phyloP scores from a whole-genome alignment of 1,140 invertebrate species.

The Pristionchus pacificus region DNA sequence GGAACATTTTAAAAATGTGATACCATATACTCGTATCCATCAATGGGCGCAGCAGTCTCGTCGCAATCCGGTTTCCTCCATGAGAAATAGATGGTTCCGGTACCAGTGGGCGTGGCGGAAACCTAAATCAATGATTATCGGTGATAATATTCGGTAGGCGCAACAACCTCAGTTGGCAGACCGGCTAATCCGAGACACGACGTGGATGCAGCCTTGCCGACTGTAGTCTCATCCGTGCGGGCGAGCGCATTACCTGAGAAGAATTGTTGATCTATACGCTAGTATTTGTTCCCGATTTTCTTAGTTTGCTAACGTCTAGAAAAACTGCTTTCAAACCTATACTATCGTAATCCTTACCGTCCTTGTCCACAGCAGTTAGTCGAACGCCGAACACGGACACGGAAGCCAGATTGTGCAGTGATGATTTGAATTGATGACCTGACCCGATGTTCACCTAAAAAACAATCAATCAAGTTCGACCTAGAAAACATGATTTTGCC shows the following conservation, averaged over 20 bases:
- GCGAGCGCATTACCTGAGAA: conserved; percentile 41
- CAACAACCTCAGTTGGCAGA: conserved; percentile 30
- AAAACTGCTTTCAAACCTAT: too few species aligned
- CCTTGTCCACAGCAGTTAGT: conserved; percentile 43
- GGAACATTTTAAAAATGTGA: neutral
- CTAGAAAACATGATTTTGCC: too few species aligned
- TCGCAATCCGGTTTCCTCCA: conserved; percentile 51
- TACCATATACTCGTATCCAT: conserved; percentile 56
- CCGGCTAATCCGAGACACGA: conserved; percentile 42
- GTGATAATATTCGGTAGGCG: too few species aligned
- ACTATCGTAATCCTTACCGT: too few species aligned
- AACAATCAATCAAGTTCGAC: too few species aligned
- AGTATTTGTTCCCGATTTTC: too few species aligned
- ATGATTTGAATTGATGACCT: conserved; percentile 34
- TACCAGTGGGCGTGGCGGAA: conserved; percentile 11
- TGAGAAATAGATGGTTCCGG: conserved; percentile 15
- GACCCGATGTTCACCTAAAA: too few species aligned
- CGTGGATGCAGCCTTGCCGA: conserved; percentile 28
- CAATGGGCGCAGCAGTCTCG: conserved; percentile 39
- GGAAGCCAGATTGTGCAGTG: conserved; percentile 18
- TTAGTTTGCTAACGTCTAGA: too few species aligned
- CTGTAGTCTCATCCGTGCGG: conserved; percentile 42
- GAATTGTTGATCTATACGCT: too few species aligned
- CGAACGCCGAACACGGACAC: conserved; percentile 48
- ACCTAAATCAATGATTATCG: too few species aligned